Conservation (phyloP, 2,797 vertebrate genomes). For the Vespertilio murinus region DNA sequence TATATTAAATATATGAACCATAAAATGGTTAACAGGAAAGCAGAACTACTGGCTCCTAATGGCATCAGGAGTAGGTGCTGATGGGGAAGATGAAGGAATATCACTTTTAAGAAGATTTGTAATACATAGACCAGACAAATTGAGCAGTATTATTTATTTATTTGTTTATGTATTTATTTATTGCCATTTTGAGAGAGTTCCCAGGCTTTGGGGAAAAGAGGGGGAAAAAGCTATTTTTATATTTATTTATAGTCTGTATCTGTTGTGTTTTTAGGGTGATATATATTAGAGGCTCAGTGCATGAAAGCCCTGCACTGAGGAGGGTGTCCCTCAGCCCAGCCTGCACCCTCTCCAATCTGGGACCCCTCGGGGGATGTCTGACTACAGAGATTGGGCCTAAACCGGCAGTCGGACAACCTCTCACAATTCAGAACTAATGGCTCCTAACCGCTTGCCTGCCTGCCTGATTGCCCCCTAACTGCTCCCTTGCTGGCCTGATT, state of each 20-base stretch:
- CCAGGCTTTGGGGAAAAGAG: slow-evolving; percentile 2
- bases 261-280: not conserved
- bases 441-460: no score
- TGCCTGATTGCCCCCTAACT: no score
- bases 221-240: not conserved
- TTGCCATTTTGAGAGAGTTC: slow-evolving; percentile 20
- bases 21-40: slow-evolving; percentile 33
- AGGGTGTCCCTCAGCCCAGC: no score
- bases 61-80: not conserved
- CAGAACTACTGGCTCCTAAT: no score
- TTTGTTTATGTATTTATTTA: not conserved
- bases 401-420: no score
- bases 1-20: slow-evolving; percentile 76
- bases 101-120: slow-evolving; percentile 65
- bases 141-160: slow-evolving; percentile 18
- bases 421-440: no score
- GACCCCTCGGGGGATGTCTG: no score
- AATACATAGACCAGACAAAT: slow-evolving; percentile 23
- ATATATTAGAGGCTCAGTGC: no score
- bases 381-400: no score
- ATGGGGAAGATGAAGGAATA: not conserved
- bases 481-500: no score
- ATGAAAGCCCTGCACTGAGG: no score
- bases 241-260: not conserved
- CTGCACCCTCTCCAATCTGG: no score